Evolutionary conservation across 2,113 vertebrate genomes (phyloP).

Genomic region (Callionymus lyra): DNA sequence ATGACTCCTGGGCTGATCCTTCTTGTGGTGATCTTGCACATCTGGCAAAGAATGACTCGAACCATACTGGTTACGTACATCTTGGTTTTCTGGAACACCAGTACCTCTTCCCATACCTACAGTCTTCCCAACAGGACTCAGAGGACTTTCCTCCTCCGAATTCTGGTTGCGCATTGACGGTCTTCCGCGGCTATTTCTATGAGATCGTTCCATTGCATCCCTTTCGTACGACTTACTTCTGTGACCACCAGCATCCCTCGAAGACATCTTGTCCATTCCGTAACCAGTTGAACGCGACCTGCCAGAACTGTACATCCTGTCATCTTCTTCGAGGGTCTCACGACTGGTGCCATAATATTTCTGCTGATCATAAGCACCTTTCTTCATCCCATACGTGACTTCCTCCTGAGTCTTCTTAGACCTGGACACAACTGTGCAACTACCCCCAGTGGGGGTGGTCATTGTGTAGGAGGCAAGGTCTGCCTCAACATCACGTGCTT

Average conservation of each 20-base stretch:
- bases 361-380: constrained; percentile 89
- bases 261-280: constrained; percentile 83
- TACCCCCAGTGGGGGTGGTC: constrained; percentile 72
- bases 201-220: constrained; percentile 80
- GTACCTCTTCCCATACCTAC: constrained; percentile 73
- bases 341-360: constrained; percentile 83
- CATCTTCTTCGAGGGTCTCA: constrained; percentile 83
- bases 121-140: constrained; percentile 84
- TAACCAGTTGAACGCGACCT: constrained; percentile 83
- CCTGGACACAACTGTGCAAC: constrained; percentile 79
- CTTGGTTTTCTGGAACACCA: constrained; percentile 72
- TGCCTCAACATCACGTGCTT: constrained; percentile 93
- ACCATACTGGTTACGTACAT: constrained; percentile 88
- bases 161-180: constrained; percentile 83
- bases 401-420: constrained; percentile 87
- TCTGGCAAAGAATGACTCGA: constrained; percentile 98
- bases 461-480: constrained; percentile 85
- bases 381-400: constrained; percentile 82
- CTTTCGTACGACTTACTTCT: constrained; percentile 90
- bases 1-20: constrained; percentile 89
- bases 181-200: constrained; percentile 75
- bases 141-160: constrained; percentile 91
- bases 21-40: constrained; percentile 93
- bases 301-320: constrained; percentile 74
- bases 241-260: constrained; percentile 71